Conservation (phyloP, 2,797 vertebrate species). For the Coregonus suidteri region DNA sequence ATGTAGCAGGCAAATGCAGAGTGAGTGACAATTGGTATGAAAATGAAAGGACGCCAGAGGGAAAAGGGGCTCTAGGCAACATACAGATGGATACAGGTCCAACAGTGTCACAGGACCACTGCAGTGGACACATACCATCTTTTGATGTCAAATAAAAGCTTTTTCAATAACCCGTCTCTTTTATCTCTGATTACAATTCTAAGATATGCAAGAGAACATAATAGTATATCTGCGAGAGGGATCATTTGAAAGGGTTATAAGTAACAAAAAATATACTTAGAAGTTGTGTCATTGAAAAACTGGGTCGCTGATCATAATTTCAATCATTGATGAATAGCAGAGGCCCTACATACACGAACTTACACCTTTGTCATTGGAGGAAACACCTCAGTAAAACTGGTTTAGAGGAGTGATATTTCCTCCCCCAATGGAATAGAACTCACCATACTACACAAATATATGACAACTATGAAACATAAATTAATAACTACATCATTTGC, state of each 20-base stretch:
- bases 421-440: conserved; percentile 49
- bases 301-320: conserved; percentile 13
- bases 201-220: conserved; percentile 65
- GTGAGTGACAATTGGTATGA: conserved; percentile 28
- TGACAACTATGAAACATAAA: conserved; percentile 74
- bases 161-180: neutral
- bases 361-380: conserved; percentile 45
- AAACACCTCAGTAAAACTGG: conserved; percentile 13
- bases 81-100: conserved; percentile 38
- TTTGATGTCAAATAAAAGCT: too few species aligned
- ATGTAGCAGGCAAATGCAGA: conserved; percentile 35
- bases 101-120: neutral
- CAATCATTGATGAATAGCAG: conserved; percentile 54
- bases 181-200: conserved; percentile 63
- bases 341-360: conserved; percentile 61
- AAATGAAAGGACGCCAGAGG: conserved; percentile 3
- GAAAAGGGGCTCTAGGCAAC: conserved; percentile 47
- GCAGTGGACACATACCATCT: conserved; percentile 28
- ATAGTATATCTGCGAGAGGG: conserved; percentile 21
- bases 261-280: conserved; percentile 32
- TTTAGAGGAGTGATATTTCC: conserved; percentile 49
- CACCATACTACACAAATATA: conserved; percentile 64
- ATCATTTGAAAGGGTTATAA: conserved; percentile 12
- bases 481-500: conserved; percentile 62
- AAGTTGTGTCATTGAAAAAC: conserved; percentile 53